Conservation (phyloP, 2,113 vertebrate genomes). For the Lophotis ruficrista region DNA sequence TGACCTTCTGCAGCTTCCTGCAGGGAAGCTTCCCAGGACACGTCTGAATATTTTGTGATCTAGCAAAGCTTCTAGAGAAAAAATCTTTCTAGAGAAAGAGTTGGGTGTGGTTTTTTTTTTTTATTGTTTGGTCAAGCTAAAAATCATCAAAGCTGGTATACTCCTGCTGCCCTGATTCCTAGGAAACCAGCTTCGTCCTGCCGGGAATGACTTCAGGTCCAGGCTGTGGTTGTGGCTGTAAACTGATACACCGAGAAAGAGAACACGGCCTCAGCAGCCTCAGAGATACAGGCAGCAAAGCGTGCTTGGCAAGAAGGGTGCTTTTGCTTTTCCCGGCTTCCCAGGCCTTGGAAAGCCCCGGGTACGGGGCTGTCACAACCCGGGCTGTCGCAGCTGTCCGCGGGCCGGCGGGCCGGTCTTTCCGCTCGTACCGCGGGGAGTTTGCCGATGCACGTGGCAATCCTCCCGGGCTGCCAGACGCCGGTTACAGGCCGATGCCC, state of each 20-base stretch:
- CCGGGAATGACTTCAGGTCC: background rate
- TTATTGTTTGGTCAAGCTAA: background rate
- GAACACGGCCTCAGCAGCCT: background rate
- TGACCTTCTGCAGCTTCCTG: background rate
- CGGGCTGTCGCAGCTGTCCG: accelerated
- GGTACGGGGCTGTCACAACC: background rate
- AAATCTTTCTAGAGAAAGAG: background rate
- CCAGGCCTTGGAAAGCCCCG: background rate
- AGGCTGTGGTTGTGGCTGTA: background rate
- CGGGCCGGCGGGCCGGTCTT: accelerated
- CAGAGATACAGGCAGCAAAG: background rate
- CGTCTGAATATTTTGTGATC: background rate
- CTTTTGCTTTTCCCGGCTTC: background rate
- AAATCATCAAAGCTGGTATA: background rate
- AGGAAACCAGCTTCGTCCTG: background rate
- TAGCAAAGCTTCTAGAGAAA: background rate
- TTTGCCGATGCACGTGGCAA: accelerated
- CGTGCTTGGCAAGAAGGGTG: background rate
- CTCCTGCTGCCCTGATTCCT: background rate
- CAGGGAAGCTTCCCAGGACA: background rate
- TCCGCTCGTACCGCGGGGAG: accelerated
- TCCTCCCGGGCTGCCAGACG: background rate
- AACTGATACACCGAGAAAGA: background rate
- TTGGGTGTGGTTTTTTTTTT: background rate
- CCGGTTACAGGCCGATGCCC: accelerated